phyloP scores from a whole-genome alignment of 2,888 invertebrate genomes.

The Apamea anceps region DNA sequence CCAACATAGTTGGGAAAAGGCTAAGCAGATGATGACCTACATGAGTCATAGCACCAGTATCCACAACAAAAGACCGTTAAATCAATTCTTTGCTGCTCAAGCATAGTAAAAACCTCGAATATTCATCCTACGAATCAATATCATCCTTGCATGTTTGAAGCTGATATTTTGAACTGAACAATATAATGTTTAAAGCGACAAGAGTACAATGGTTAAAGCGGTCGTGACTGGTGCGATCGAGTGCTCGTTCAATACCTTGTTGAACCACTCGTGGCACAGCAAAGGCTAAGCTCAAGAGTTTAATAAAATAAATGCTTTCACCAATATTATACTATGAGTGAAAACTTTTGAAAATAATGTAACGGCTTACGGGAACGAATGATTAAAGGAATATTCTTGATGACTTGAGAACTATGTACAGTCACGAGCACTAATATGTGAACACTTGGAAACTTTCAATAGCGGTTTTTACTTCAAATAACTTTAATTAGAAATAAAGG shows the following conservation, averaged over 20 bases:
- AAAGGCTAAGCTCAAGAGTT: constrained; percentile 18
- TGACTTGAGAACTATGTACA: not conserved
- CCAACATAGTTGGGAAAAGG: no score
- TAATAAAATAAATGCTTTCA: constrained; percentile 43
- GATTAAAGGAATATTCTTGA: not conserved
- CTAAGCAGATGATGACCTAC: not conserved
- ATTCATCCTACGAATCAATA: not conserved
- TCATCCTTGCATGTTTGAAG: not conserved
- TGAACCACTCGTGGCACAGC: constrained; percentile 23
- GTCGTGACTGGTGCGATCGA: constrained; percentile 22
- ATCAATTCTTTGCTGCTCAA: not conserved
- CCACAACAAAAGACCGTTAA: not conserved
- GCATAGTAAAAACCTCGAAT: not conserved
- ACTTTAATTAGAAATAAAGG: no score
- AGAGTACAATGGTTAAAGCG: constrained; percentile 25
- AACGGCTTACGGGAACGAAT: no score
- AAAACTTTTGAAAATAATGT: not conserved
- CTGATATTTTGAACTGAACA: constrained; percentile 3
- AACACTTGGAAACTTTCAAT: no score
- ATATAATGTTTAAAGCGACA: constrained; percentile 14
- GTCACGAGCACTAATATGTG: no score
- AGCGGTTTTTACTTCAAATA: no score
- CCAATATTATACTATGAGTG: constrained; percentile 1
- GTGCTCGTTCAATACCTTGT: constrained; percentile 29
- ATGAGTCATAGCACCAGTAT: not conserved